phyloP scores from a whole-genome alignment of 2,888 invertebrate species.

The Chamaedrilus cognettii region DNA sequence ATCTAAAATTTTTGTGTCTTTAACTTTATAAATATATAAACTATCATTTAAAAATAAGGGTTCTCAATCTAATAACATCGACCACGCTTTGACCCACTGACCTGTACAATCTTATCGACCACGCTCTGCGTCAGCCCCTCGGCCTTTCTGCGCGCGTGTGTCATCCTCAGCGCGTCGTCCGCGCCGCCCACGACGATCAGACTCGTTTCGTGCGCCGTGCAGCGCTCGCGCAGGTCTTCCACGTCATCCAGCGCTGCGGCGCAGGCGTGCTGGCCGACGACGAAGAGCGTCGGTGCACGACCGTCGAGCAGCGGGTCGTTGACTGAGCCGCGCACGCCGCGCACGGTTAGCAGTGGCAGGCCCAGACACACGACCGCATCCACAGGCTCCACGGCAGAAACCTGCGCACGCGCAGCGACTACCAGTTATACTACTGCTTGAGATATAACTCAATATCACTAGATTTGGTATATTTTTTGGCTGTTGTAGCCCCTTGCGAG shows the following conservation, averaged over 20 bases:
- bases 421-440: too few relatives aligned
- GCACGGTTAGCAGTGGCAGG: slow-evolving; percentile 74
- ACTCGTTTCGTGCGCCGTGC: slow-evolving; percentile 77
- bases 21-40: too few relatives aligned
- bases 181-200: slow-evolving; percentile 78
- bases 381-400: slow-evolving; percentile 64
- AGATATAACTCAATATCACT: too few relatives aligned
- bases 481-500: too few relatives aligned
- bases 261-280: slow-evolving; percentile 74
- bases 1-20: too few relatives aligned
- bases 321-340: slow-evolving; percentile 74
- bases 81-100: too few relatives aligned
- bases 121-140: slow-evolving; percentile 78
- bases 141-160: slow-evolving; percentile 70
- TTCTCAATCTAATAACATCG: too few relatives aligned
- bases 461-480: too few relatives aligned
- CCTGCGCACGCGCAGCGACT: too few relatives aligned
- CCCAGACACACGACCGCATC: slow-evolving; percentile 77
- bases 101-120: slow-evolving; percentile 77
- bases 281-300: slow-evolving; percentile 75
- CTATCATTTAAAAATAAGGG: too few relatives aligned
- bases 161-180: slow-evolving; percentile 74
- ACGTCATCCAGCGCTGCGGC: slow-evolving; percentile 71
- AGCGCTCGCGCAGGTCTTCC: slow-evolving; percentile 69
- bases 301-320: slow-evolving; percentile 76